Evolutionary conservation across 2,888 invertebrate species (phyloP), one percentile per base, ranked within the genome.

Genomic region (Kryphioiulus occultus): DNA sequence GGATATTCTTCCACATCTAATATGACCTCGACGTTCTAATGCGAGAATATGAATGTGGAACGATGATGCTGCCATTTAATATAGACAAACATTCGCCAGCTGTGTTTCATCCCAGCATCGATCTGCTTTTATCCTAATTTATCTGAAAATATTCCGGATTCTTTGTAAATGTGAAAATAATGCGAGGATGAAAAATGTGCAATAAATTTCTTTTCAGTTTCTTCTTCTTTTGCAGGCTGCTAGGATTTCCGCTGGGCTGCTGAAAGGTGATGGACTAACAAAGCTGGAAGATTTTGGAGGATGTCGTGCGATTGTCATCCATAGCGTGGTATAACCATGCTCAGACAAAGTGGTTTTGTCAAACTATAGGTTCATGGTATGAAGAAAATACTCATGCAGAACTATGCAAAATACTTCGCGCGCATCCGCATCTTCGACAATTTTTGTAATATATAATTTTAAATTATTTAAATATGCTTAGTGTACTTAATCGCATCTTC

Each of bases 141-240:
- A 59, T 59, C 59, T 59, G 47, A 59, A 59, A 59, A 59, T 59
- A 59, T 59, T 59, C 59, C n/a, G 59, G 59, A 19, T 59, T n/a
- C 17, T 59, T n/a, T 59, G 59, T 59, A 59, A 19, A 59, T 59
- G 59, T 59, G 59, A 19, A 59, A 59, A 59, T 3, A n/a, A 59
- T 59, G 59, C 59, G 59, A 59, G n/a, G 59, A 59, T 22, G 59
- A 15, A 59, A 59, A 59, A 59, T 59, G 59, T 59, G 59, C 59
- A 59, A 59, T 59, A 59, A 59, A 59, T 59, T 59, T 59, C n/a
- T 59, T 59, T 59, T 59, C n/a, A 59, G 59, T 47, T 47, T 47
- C 17, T 17, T 47, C n/a, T 59, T 59, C 59, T 59, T 59, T 59
- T 59, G 59, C 59, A 59, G 59, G 59, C 59, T 59, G n/a, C 59